phyloP scores from a whole-genome alignment of 2,888 invertebrate species.

The Octonoba sinensis region DNA sequence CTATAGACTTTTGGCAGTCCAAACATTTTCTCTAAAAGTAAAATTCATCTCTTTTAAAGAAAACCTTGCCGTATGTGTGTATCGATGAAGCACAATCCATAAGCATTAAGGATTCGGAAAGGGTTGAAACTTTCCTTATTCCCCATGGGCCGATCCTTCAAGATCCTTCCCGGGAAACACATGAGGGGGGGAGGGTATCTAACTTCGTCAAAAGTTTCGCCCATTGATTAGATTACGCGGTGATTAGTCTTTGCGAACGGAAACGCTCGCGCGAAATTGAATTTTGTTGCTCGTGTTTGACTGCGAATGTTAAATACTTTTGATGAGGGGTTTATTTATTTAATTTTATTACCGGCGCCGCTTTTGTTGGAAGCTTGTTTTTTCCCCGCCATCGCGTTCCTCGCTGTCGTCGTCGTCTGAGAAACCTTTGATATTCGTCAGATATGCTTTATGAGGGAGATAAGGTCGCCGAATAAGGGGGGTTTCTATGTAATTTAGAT shows the following conservation, averaged over 20 bases:
- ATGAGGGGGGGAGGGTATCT: constrained; percentile 17
- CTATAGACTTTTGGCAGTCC: constrained; percentile 23
- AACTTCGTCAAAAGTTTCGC: constrained; percentile 64
- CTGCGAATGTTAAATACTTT: constrained; percentile 62
- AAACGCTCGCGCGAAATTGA: constrained; percentile 41
- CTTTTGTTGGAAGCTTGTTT: too few species aligned
- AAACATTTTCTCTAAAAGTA: constrained; percentile 46
- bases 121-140: neutral
- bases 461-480: too few species aligned
- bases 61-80: constrained; percentile 14
- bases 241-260: constrained; percentile 55
- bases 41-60: constrained; percentile 61
- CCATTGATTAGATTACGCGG: constrained; percentile 58
- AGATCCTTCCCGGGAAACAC: constrained; percentile 29
- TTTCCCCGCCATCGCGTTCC: too few species aligned
- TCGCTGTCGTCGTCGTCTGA: too few species aligned
- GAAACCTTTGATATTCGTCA: too few species aligned
- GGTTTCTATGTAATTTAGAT: too few species aligned
- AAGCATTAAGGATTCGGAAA: constrained; percentile 46
- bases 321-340: constrained; percentile 60
- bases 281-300: constrained; percentile 57
- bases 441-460: too few species aligned
- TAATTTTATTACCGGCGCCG: constrained; percentile 28
- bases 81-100: constrained; percentile 49
- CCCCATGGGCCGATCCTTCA: constrained; percentile 60